These are phyloP conservation scores for Oscheius sp. DNA, from an alignment of 2,888 invertebrate species.

Conservation along the genomic window DNA sequence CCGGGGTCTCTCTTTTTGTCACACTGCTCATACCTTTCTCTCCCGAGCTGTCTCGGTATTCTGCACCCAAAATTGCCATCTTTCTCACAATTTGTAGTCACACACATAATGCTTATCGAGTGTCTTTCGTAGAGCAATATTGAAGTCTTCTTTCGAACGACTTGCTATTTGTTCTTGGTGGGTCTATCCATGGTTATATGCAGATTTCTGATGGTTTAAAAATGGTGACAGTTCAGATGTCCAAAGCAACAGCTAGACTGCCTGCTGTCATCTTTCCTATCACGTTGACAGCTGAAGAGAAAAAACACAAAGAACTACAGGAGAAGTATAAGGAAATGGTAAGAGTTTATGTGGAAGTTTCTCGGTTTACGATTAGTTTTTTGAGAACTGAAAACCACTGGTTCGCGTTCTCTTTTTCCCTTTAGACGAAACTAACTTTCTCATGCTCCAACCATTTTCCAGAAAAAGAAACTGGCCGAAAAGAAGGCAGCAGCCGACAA, in stretches of 20 bases:
- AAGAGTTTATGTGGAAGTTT: conserved; percentile 10
- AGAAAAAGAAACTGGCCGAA: conserved; percentile 23
- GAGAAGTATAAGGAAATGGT: conserved; percentile 53
- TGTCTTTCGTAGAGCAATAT: conserved; percentile 31
- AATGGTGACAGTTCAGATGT: neutral
- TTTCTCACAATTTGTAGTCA: neutral
- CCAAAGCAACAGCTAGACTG: neutral
- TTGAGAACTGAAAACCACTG: no score
- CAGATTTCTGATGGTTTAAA: neutral
- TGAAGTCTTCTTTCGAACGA: neutral
- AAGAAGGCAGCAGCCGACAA: conserved; percentile 21
- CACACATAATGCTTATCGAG: neutral
- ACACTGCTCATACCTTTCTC: neutral
- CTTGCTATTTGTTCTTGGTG: neutral
- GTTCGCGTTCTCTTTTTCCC: no score
- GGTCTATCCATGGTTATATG: no score
- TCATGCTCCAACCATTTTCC: neutral
- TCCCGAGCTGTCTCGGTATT: conserved; percentile 3
- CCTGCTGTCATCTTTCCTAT: conserved; percentile 43
- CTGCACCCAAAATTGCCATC: neutral
- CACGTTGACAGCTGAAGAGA: conserved; percentile 55
- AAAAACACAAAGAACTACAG: conserved; percentile 52
- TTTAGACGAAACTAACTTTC: no score
- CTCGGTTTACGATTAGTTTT: neutral
- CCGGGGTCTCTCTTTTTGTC: neutral